These are phyloP conservation scores for Mayetiola destructor DNA, from an alignment of 2,888 invertebrate genomes.

Conservation along the genomic window DNA sequence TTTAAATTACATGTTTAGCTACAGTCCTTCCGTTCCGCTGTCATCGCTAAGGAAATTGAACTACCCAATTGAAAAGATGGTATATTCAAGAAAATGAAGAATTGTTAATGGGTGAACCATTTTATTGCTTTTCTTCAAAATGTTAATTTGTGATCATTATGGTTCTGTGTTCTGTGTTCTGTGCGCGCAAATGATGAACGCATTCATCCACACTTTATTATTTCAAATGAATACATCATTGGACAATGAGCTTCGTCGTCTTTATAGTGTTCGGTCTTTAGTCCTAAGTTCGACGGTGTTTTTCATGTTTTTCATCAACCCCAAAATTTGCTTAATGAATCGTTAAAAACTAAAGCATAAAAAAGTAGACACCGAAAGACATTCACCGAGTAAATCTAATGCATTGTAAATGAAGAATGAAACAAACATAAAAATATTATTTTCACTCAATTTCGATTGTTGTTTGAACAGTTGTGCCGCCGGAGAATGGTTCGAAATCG, in stretches of 20 bases:
- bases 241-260: too few species aligned
- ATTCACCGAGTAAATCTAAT: too few species aligned
- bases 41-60: neutral
- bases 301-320: too few species aligned
- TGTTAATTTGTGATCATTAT: too few species aligned
- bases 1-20: conserved; percentile 11
- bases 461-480: neutral
- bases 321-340: conserved; percentile 9
- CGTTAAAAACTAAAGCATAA: neutral
- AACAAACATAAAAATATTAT: neutral
- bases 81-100: neutral
- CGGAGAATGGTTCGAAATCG: neutral
- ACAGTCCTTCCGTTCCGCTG: neutral
- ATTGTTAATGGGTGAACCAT: neutral
- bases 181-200: conserved; percentile 2
- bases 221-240: neutral
- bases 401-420: neutral
- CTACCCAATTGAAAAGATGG: neutral
- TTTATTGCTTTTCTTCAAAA: conserved; percentile 8
- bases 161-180: too few species aligned
- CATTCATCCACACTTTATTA: neutral
- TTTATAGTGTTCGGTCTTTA: too few species aligned
- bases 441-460: neutral
- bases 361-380: too few species aligned
- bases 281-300: too few species aligned